Base-by-base conservation (phyloP, 53 echinoderm and acorn worm species). In the Echinarachnius parma region DNA sequence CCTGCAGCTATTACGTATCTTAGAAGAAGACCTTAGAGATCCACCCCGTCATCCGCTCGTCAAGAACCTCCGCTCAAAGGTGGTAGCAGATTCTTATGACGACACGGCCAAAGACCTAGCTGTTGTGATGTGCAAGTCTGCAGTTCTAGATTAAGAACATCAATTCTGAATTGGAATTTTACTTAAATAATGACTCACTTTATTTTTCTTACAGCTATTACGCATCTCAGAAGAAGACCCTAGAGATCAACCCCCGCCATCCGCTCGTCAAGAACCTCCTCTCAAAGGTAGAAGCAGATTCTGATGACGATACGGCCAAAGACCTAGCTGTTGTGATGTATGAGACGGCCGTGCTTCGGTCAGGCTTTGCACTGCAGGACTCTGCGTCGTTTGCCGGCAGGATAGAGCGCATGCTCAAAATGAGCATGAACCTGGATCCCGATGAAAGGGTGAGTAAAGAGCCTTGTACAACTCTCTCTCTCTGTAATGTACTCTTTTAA, bases 21-120 rank as follows among this genome's bases (percentile, higher is more conserved):
- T 91, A 96, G 62, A 96, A 96, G 85, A 96, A 96, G 80, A 85
- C 84, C 21, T 77, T 96, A 9, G 96, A 96, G 72, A 68, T 96
- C 46, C 91, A 96, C 88, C 91, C 23, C 55, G 86, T 21, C 96
- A 96, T 79, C 96, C 96, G n/a, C 77, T 96, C 10, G 77, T 82
- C 63, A 91, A 89, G 75, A 83, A 81, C 32, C 87, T 96, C 21
- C 66, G 80, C 5, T n/a, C 50, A 23, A 81, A 74, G 48, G 91
- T 96, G 21, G 85, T 91, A 53, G 79, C 75, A 0, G 96, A 96
- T 66, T 28, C 42, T 1, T 90, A 96, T 22, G 90, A 90, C 31
- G 59, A 83, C 27, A 91, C 85, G 22, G 96, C 96, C 19, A 84
- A 75, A 39, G 96, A 96, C 47, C 91, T 96, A 63, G 96, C 96